Evolutionary conservation across 2,797 vertebrate species (phyloP).

Genomic region (Parambassis ranga): DNA sequence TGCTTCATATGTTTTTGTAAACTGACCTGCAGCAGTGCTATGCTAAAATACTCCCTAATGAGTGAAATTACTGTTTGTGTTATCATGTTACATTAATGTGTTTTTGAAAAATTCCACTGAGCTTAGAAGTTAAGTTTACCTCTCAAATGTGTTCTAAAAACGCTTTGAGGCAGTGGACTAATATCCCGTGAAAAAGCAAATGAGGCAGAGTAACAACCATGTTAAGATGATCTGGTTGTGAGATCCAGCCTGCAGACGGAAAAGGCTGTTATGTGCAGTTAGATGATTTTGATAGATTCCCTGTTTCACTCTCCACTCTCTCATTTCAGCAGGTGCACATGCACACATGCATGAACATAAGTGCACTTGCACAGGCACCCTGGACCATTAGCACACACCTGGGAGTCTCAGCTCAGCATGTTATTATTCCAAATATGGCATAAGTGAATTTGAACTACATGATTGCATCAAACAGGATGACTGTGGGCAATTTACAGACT

Average conservation of each 20-base stretch:
- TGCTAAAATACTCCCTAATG: too few relatives aligned
- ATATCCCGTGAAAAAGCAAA: slow-evolving; percentile 50
- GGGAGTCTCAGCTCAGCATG: slow-evolving; percentile 11
- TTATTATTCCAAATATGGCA: slow-evolving; percentile 36
- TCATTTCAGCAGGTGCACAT: slow-evolving; percentile 36
- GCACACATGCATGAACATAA: slow-evolving; percentile 35
- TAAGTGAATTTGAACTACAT: slow-evolving; percentile 26
- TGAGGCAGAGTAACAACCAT: slow-evolving; percentile 44
- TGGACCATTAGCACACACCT: slow-evolving; percentile 1
- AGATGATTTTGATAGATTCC: slow-evolving; percentile 56
- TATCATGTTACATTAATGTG: background rate
- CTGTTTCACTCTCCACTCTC: slow-evolving; percentile 7
- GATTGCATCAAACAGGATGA: slow-evolving; percentile 14
- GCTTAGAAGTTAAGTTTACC: slow-evolving; percentile 10
- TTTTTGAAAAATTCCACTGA: background rate
- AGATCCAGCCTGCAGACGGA: slow-evolving; percentile 26
- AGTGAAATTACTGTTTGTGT: too few relatives aligned
- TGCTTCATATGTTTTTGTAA: too few relatives aligned
- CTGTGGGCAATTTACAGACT: background rate
- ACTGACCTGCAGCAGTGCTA: too few relatives aligned
- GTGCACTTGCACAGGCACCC: background rate
- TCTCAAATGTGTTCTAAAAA: slow-evolving; percentile 14
- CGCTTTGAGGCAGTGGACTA: slow-evolving; percentile 18
- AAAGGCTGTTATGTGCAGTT: slow-evolving; percentile 35
- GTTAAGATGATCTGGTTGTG: slow-evolving; percentile 38